These are phyloP conservation scores for Crocuta crocuta DNA, from an alignment of 2,113 vertebrate genomes.

Conservation along the genomic window DNA sequence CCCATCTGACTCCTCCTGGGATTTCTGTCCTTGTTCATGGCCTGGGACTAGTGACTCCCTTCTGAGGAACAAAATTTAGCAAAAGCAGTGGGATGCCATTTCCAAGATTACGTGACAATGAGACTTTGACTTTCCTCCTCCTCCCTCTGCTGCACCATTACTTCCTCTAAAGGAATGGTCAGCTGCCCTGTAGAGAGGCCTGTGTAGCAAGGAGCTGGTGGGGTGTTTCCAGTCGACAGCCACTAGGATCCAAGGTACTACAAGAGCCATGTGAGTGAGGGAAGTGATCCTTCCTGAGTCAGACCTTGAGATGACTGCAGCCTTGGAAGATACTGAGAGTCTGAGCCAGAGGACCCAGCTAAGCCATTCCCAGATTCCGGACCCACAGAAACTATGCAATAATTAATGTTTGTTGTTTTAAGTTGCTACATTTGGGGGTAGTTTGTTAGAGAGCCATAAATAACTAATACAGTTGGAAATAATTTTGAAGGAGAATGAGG, in stretches of 20 bases:
- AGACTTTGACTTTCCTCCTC: neutral
- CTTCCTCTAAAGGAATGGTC: neutral
- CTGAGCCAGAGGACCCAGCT: neutral
- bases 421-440: slow-evolving; percentile 15
- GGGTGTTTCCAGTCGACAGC: neutral
- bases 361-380: neutral
- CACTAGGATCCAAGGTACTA: neutral
- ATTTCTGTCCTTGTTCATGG: neutral
- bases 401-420: neutral
- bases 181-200: too few species aligned
- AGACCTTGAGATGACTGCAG: neutral
- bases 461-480: neutral
- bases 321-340: neutral
- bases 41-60: neutral
- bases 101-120: neutral
- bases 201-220: neutral
- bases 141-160: neutral
- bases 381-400: neutral
- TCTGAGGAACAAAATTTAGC: neutral
- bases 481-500: neutral
- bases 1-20: neutral
- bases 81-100: neutral
- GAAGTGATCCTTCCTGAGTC: neutral
- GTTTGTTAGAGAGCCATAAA: neutral
- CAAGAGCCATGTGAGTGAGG: neutral